Evolutionary conservation across 92 coral and sea anemone species (phyloP), one percentile per base, ranked within the genome.

Genomic region (Anthopleura xanthogrammica): DNA sequence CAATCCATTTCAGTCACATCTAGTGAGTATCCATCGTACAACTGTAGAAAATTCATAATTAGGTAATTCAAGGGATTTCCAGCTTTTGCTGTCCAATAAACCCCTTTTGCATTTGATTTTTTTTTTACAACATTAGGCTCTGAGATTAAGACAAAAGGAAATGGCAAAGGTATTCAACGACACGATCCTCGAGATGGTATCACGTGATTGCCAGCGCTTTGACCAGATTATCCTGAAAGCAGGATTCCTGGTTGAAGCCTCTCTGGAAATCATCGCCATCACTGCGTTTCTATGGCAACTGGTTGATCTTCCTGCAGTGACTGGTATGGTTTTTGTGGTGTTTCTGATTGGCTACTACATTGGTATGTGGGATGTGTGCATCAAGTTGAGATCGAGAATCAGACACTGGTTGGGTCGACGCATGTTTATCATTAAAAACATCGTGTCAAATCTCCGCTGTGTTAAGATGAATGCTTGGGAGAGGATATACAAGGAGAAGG

Each of bases 381-480:
- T 90, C 78, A 91, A 89, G 68, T 78, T 93, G 81, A 87, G 94
- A 48, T 68, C 79, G 72, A 91, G 87, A 24, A 81, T 91, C 13
- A 91, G 88, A n/a, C 88, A 86, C 39, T 90, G 91, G 90, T 78
- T 90, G 22, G 97, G 89, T 71, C 84, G 90, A 70, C 88, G 97
- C 73, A 89, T 93, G 93, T 75, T 62, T 5, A 83, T 87, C 39
- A 85, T 93, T 52, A 83, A 65, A 76, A 88, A 85, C 57, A 84
- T 91, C 56, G 97, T 93, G 50, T 52, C 57, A 12, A 91, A 89
- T 72, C 85, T 93, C 52, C 91, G 93, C n/a, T 80, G 87, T 36
- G 87, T 93, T 12, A 93, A 93, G 85, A 93, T 93, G 97, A 93
- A 93, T 77, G 88, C 90, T 40, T 93, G 97, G 97, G 97, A 93